Evolutionary conservation across 2,797 vertebrate species (phyloP).

Genomic region (Anolis apletophallus): DNA sequence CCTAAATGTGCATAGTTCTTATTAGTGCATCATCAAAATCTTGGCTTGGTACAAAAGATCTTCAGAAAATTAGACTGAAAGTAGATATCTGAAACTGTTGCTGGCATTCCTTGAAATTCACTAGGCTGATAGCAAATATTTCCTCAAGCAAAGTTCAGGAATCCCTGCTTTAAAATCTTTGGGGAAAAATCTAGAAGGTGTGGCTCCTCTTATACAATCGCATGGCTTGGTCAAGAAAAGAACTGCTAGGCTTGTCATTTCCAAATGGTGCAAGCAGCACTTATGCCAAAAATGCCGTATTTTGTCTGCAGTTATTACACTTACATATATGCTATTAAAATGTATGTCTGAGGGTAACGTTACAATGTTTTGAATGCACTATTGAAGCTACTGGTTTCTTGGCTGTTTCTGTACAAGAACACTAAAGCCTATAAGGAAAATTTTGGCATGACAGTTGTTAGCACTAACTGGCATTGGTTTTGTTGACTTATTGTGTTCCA

Average conservation of each 20-base stretch:
- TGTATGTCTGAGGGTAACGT: conserved; percentile 1
- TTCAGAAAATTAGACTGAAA: neutral
- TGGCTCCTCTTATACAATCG: neutral
- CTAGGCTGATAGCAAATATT: neutral
- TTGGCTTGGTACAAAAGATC: conserved; percentile 21
- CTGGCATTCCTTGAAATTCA: neutral
- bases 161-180: too few species aligned
- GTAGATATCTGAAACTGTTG: conserved; percentile 7
- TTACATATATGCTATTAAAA: conserved; percentile 21
- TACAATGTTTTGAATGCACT: conserved; percentile 17
- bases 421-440: neutral
- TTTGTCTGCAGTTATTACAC: neutral
- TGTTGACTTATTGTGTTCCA: too few species aligned
- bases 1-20: neutral
- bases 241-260: neutral
- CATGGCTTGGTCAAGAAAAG: neutral
- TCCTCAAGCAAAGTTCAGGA: neutral
- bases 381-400: neutral
- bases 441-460: neutral
- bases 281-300: neutral
- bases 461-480: too few species aligned
- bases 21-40: neutral
- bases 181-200: neutral
- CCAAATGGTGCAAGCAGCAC: neutral
- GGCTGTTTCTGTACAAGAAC: conserved; percentile 1